phyloP scores from a whole-genome alignment of 1,140 invertebrate genomes.

The Tribolium madens region DNA sequence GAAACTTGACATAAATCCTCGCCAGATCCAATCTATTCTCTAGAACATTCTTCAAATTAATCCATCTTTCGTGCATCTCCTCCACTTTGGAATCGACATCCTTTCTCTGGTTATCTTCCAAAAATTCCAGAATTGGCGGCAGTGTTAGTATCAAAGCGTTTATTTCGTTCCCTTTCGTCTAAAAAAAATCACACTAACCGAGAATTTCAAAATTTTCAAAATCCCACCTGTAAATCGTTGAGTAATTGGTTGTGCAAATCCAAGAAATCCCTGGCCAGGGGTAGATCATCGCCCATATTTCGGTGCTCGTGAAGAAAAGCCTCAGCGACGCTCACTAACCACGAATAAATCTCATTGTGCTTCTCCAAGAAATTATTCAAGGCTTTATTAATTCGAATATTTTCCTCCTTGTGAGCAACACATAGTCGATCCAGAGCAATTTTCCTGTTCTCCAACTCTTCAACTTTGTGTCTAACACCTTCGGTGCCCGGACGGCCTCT shows the following conservation, averaged over 20 bases:
- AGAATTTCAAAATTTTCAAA: neutral
- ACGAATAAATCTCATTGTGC: slow-evolving; percentile 78
- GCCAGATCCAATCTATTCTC: slow-evolving; percentile 75
- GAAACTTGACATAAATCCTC: slow-evolving; percentile 80
- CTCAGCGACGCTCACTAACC: slow-evolving; percentile 79
- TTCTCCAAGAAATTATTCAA: slow-evolving; percentile 78
- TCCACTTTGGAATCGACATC: slow-evolving; percentile 76
- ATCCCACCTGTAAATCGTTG: slow-evolving; percentile 78
- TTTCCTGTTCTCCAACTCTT: slow-evolving; percentile 82
- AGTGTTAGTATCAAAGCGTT: slow-evolving; percentile 74
- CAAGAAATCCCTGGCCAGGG: slow-evolving; percentile 80
- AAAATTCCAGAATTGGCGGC: slow-evolving; percentile 74
- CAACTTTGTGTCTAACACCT: slow-evolving; percentile 75
- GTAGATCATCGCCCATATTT: slow-evolving; percentile 80
- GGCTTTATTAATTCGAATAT: slow-evolving; percentile 75
- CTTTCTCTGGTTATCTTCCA: slow-evolving; percentile 74
- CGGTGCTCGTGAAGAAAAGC: slow-evolving; percentile 80
- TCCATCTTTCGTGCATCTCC: slow-evolving; percentile 74
- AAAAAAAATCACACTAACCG: slow-evolving; percentile 52
- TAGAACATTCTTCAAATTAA: slow-evolving; percentile 73
- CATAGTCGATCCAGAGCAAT: slow-evolving; percentile 76
- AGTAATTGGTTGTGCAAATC: slow-evolving; percentile 80
- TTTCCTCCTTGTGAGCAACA: slow-evolving; percentile 79
- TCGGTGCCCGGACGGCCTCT: slow-evolving; percentile 75
- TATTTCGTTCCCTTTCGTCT: slow-evolving; percentile 78